Conservation (phyloP, 2,888 invertebrate species). For the Agrotis puta region DNA sequence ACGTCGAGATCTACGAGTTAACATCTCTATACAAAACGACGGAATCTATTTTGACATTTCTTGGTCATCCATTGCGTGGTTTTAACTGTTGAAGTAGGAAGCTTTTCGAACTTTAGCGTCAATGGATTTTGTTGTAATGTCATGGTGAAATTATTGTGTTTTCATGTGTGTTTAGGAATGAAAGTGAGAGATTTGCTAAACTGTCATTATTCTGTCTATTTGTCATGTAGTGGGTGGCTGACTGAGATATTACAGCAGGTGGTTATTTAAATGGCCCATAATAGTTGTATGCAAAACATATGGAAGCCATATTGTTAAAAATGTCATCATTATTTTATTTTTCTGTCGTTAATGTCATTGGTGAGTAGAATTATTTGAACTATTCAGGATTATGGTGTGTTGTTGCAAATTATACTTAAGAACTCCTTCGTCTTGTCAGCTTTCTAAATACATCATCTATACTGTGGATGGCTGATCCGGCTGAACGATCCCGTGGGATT, state of each 20-base stretch:
- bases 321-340: constrained; percentile 36
- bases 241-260: constrained; percentile 43
- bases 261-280: constrained; percentile 15
- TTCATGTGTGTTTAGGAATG: background rate
- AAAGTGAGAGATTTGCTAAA: constrained; percentile 14
- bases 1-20: constrained; percentile 21
- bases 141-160: background rate
- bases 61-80: constrained; percentile 10
- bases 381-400: background rate
- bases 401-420: background rate
- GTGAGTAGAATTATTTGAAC: constrained; percentile 3
- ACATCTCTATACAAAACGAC: constrained; percentile 10
- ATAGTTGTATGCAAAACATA: constrained; percentile 31
- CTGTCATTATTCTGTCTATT: constrained; percentile 24
- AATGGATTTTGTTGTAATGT: constrained; percentile 1
- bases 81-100: fast-evolving
- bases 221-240: constrained; percentile 35
- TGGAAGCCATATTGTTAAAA: constrained; percentile 8
- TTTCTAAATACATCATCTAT: too few species aligned
- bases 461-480: too few species aligned
- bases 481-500: too few species aligned
- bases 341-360: constrained; percentile 37
- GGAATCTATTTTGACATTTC: constrained; percentile 13
- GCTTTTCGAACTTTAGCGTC: fast-evolving
- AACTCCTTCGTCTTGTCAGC: too few species aligned